Evolutionary conservation across 1,140 invertebrate species (phyloP), one percentile per base, ranked within the genome.

Genomic region (Muscidifurax raptorellus): DNA sequence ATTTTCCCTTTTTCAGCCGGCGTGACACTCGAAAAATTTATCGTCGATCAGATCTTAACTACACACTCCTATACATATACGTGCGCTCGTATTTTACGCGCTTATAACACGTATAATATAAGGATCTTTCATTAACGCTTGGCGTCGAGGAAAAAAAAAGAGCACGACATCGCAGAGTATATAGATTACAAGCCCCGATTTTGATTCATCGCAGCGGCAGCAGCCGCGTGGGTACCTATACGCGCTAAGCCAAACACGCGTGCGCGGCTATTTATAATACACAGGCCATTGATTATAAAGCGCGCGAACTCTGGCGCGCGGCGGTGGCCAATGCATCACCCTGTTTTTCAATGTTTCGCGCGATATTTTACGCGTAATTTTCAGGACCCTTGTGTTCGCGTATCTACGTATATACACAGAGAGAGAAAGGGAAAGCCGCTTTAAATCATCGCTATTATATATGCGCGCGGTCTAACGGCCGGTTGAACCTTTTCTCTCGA

Each of bases 311-410:
- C n/a, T n/a, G n/a, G n/a, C n/a, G n/a, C n/a, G 10, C 40, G 44
- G 7, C 13, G 4, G 4, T 40, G 27, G 27, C 32, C 71, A 28
- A 27, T 75, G n/a, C 72, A 36, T 75, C 32, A 75, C 12, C 1
- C 18, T 36, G 25, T 69, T 69, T 69, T 69, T 69, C 75, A 36
- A 71, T 78, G 82, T 72, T 64, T 52, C 75, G 40, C 40, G 75
- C 66, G 27, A 83, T 83, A 83, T 83, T 83, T 83, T 69, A 83
- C 74, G 36, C n/a, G 30, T 15, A 76, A 82, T 82, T 76, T 40
- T 67, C 32, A 44, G 7, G 80, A 32, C 25, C 52, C 72, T 82
- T 64, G 47, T 36, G 9, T 25, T 25, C 44, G 47, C 80, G 66
- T 25, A 18, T 9, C 7, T 10, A 30, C 25, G n/a, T 40, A 52